Conservation (phyloP, 2,797 vertebrate genomes). For the Phalloptychus januarius region DNA sequence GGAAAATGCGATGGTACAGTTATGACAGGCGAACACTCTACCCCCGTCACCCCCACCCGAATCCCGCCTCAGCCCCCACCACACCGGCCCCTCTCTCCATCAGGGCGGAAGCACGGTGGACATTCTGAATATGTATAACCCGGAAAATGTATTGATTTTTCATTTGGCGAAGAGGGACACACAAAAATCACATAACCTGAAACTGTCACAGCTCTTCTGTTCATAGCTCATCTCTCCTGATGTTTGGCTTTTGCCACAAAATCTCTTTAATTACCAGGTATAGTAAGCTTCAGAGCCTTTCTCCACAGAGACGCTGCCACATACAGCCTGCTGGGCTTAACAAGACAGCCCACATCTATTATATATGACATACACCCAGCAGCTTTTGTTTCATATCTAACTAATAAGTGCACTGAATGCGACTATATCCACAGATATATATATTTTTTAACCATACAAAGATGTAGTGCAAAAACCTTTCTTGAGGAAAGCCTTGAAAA, state of each 20-base stretch:
- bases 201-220: slow-evolving; percentile 99
- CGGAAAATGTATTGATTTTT: slow-evolving; percentile 99
- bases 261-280: slow-evolving; percentile 94
- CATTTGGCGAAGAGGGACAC: slow-evolving; percentile 86
- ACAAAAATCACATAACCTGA: slow-evolving; percentile 94
- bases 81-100: slow-evolving; percentile 80
- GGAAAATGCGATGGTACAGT: slow-evolving; percentile 94
- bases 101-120: slow-evolving; percentile 89
- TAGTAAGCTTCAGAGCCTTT: slow-evolving; percentile 67
- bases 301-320: slow-evolving; percentile 73
- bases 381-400: slow-evolving; percentile 80
- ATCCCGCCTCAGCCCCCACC: slow-evolving; percentile 48
- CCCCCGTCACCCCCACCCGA: slow-evolving; percentile 66
- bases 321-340: slow-evolving; percentile 77
- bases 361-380: slow-evolving; percentile 79
- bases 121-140: slow-evolving; percentile 98
- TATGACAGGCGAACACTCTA: slow-evolving; percentile 91
- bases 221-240: slow-evolving; percentile 96
- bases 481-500: slow-evolving; percentile 58
- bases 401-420: slow-evolving; percentile 73
- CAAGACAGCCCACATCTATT: slow-evolving; percentile 80
- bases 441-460: slow-evolving; percentile 62
- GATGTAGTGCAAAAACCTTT: slow-evolving; percentile 47
- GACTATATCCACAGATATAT: slow-evolving; percentile 60
- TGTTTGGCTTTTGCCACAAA: slow-evolving; percentile 85